Evolutionary conservation across 1,140 invertebrate species (phyloP).

Genomic region (Xylocopa sonorina): DNA sequence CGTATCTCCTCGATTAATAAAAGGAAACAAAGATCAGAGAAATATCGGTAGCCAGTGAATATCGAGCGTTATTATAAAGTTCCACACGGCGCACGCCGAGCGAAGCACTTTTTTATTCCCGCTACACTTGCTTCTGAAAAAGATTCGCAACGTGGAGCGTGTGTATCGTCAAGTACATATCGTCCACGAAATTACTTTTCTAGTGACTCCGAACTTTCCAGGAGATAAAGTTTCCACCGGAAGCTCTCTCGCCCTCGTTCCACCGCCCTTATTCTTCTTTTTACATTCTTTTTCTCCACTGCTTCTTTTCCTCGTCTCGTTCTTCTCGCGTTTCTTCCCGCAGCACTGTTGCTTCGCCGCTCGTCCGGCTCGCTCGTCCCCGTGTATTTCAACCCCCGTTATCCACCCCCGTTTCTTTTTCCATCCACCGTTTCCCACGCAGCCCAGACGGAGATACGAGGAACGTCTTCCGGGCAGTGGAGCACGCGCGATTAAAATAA

Average conservation of each 20-base stretch:
- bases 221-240: slow-evolving; percentile 44
- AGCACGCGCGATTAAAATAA: slow-evolving; percentile 28
- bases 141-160: neutral
- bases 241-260: neutral
- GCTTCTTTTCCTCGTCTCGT: neutral
- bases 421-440: too few relatives aligned
- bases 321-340: too few relatives aligned
- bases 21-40: neutral
- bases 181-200: slow-evolving; percentile 49
- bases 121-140: neutral
- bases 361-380: neutral
- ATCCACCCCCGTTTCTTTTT: too few relatives aligned
- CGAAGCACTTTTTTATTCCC: neutral
- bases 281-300: neutral
- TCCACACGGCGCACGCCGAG: too few relatives aligned
- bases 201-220: slow-evolving; percentile 35
- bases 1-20: too few relatives aligned
- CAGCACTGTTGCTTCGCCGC: neutral
- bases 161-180: slow-evolving; percentile 35
- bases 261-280: neutral
- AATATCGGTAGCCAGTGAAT: neutral
- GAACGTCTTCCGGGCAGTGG: neutral
- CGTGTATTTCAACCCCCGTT: too few relatives aligned
- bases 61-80: neutral
- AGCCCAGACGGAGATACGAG: too few relatives aligned